phyloP scores from a whole-genome alignment of 2,797 vertebrate genomes.

The Phylloscopus collybita region DNA sequence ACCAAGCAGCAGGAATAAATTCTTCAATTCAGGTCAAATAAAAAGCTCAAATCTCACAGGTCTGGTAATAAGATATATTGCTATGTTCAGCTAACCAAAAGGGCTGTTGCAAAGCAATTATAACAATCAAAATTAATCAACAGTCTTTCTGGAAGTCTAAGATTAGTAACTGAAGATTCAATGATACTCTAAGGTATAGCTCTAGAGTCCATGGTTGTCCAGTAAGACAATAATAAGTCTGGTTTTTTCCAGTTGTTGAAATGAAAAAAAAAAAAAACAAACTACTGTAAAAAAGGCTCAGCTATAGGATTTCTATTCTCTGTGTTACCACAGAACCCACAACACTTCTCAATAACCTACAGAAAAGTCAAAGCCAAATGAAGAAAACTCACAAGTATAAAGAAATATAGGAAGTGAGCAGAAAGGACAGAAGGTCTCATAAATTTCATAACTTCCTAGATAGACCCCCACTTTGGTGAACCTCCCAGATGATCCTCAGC shows the following conservation, averaged over 20 bases:
- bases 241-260: background rate
- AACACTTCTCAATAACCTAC: background rate
- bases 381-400: background rate
- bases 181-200: background rate
- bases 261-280: background rate
- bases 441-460: background rate
- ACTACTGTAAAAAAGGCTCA: background rate
- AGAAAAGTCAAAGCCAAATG: background rate
- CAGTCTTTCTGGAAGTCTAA: conserved; percentile 29
- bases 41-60: background rate
- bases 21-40: background rate
- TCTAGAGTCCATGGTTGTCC: background rate
- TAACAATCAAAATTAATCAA: conserved; percentile 56
- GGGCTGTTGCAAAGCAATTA: background rate
- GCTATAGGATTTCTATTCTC: background rate
- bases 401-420: background rate
- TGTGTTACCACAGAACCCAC: background rate
- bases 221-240: background rate
- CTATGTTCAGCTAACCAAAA: conserved; percentile 14
- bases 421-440: background rate
- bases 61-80: background rate
- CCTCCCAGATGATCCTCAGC: background rate
- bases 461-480: background rate
- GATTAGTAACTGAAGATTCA: conserved; percentile 39
- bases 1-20: background rate